phyloP scores from a whole-genome alignment of 2,113 vertebrate species.

The Climacteris rufus region DNA sequence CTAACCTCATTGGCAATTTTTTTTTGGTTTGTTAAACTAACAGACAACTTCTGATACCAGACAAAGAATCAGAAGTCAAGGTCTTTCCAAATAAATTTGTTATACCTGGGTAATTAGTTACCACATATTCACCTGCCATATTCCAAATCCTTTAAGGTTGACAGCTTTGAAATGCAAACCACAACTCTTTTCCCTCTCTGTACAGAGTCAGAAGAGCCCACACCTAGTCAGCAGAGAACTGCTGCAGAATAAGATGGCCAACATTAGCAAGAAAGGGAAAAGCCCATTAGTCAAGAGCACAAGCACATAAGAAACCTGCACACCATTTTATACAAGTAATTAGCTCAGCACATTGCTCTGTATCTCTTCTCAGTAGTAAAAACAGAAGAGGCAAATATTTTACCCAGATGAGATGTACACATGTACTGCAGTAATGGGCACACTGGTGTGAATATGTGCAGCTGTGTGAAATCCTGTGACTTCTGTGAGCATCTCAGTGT shows the following conservation, averaged over 20 bases:
- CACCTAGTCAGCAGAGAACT: not conserved
- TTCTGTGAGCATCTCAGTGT: not conserved
- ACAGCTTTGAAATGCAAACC: constrained; percentile 12
- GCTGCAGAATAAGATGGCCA: not conserved
- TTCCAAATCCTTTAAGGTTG: not conserved
- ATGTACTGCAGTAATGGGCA: not conserved
- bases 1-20: not conserved
- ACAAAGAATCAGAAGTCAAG: not conserved
- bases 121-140: not conserved
- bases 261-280: not conserved
- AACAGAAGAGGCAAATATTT: not conserved
- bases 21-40: not conserved
- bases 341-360: not conserved
- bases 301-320: not conserved
- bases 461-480: not conserved
- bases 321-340: not conserved
- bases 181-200: not conserved
- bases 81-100: not conserved
- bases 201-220: not conserved
- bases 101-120: not conserved
- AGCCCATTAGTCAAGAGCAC: not conserved
- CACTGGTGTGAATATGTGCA: not conserved
- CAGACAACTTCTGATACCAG: not conserved
- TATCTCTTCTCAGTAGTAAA: not conserved
- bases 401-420: not conserved